These are phyloP conservation scores for Acanthacorydalis orientalis DNA, from an alignment of 2,888 invertebrate species.

Conservation along the genomic window DNA sequence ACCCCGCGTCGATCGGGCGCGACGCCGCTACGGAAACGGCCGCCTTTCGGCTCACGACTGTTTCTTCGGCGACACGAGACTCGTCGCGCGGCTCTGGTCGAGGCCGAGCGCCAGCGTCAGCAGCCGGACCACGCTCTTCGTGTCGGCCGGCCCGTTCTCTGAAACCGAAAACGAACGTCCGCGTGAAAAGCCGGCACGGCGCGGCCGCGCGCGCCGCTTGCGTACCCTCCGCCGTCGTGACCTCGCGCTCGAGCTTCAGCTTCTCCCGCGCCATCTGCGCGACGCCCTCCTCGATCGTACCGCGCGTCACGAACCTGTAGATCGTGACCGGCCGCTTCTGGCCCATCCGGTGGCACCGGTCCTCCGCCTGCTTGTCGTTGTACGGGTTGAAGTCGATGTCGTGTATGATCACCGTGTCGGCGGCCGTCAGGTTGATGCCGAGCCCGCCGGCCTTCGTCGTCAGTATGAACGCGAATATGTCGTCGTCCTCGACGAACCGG, in stretches of 20 bases:
- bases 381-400: constrained; percentile 98
- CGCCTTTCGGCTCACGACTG: neutral
- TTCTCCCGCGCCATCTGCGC: constrained; percentile 79
- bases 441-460: constrained; percentile 93
- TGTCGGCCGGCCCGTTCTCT: constrained; percentile 57
- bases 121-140: constrained; percentile 63
- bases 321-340: constrained; percentile 72
- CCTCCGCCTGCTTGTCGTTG: constrained; percentile 96
- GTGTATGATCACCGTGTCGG: constrained; percentile 90
- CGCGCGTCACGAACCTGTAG: constrained; percentile 65
- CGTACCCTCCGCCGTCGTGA: constrained; percentile 45
- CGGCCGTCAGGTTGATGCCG: constrained; percentile 85
- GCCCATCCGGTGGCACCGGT: constrained; percentile 65
- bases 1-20: no score
- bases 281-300: constrained; percentile 89
- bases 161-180: constrained; percentile 8
- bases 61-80: constrained; percentile 20
- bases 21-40: no score
- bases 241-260: constrained; percentile 76
- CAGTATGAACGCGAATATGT: constrained; percentile 77
- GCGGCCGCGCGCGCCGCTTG: no score
- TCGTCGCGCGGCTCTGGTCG: constrained; percentile 19
- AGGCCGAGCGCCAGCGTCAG: constrained; percentile 64
- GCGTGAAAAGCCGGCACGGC: no score
- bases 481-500: constrained; percentile 59